Evolutionary conservation across 2,113 vertebrate genomes (phyloP).

Genomic region (Erythrolamprus reginae): DNA sequence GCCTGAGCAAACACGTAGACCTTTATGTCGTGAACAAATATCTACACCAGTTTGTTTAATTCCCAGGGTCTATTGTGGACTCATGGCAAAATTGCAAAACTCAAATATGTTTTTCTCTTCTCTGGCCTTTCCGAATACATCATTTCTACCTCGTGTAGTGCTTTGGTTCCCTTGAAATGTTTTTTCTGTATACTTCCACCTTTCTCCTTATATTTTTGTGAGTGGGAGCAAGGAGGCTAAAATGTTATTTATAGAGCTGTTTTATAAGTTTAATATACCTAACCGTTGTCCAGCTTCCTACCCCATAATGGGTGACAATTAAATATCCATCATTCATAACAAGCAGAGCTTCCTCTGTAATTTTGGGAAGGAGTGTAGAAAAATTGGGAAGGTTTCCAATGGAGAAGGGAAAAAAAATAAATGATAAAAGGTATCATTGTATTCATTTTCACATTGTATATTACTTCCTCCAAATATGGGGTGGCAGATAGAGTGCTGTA

Average conservation of each 20-base stretch:
- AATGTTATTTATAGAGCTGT: background rate
- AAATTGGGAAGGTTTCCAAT: background rate
- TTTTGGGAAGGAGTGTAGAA: background rate
- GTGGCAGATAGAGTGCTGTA: too few relatives aligned
- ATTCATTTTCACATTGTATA: background rate
- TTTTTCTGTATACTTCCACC: background rate
- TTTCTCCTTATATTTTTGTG: background rate
- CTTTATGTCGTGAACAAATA: background rate
- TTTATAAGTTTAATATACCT: background rate
- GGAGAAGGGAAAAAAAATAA: background rate
- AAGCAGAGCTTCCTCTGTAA: background rate
- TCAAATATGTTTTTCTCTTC: background rate
- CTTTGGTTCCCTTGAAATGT: background rate
- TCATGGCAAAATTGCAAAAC: background rate
- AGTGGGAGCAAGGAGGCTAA: background rate
- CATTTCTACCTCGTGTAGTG: background rate
- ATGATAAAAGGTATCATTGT: background rate
- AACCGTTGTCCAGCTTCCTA: background rate
- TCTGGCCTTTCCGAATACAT: background rate
- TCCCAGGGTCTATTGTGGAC: background rate
- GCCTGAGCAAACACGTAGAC: background rate
- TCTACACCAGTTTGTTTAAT: background rate
- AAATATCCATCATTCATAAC: background rate
- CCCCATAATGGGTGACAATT: background rate
- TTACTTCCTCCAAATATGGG: background rate